A percentile compares a stretch with the other conserved stretches of the same genome.
Evolutionary conservation across 37 sponge, comb jelly and placozoan species (phyloP).

Genomic region (Aplysina aerophoba): DNA sequence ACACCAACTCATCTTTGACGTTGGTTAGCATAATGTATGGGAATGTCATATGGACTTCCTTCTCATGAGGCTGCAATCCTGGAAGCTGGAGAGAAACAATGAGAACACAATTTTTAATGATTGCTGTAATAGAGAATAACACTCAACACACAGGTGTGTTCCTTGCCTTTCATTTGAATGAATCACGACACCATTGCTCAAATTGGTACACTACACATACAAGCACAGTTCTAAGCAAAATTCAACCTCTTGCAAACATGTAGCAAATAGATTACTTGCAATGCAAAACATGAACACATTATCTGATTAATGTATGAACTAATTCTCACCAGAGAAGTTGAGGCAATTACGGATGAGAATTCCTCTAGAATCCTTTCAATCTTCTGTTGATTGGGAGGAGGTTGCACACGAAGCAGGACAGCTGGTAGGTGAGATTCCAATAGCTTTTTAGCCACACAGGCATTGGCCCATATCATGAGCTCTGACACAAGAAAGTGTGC

Average conservation of each 20-base stretch:
- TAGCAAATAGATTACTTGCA: too few species aligned
- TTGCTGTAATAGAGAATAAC: too few species aligned
- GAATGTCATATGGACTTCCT: background rate
- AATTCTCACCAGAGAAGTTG: background rate
- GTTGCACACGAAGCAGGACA: slow-evolving; percentile 55
- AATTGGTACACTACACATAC: too few species aligned
- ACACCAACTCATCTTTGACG: background rate
- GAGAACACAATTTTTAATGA: too few species aligned
- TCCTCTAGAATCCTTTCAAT: background rate
- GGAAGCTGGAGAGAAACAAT: background rate
- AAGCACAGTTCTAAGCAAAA: too few species aligned
- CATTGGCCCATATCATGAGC: slow-evolving; percentile 81
- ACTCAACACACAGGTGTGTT: too few species aligned
- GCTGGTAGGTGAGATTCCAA: background rate
- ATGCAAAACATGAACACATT: too few species aligned
- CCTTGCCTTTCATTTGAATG: too few species aligned
- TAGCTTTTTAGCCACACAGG: slow-evolving; percentile 36
- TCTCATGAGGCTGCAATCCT: background rate
- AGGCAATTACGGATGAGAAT: background rate
- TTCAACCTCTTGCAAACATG: too few species aligned
- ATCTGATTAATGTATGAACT: too few species aligned
- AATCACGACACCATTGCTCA: too few species aligned
- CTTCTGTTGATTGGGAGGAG: slow-evolving; percentile 43
- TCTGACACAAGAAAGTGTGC: slow-evolving; percentile 73
- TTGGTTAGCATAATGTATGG: background rate